Conservation (phyloP, 2,113 vertebrate species). For the Copsychus sechellarum region DNA sequence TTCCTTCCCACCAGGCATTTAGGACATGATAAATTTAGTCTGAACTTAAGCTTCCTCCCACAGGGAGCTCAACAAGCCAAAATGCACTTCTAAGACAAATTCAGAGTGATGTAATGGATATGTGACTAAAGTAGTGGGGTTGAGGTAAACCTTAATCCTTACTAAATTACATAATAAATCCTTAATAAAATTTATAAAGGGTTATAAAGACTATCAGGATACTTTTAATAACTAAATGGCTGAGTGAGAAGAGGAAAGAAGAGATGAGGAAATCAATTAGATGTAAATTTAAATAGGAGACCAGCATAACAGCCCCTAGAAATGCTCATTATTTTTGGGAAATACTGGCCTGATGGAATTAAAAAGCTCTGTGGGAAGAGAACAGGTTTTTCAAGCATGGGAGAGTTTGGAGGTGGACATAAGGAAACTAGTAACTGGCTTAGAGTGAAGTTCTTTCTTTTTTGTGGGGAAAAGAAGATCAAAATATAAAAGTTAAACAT, state of each 20-base stretch:
- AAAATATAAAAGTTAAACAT: background rate
- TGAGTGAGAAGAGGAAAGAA: background rate
- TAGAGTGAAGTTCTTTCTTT: background rate
- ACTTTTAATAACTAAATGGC: background rate
- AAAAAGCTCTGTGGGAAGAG: background rate
- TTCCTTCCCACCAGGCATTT: slow-evolving; percentile 1
- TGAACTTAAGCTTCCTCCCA: slow-evolving; percentile 40
- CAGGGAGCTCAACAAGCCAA: background rate
- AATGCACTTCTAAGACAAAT: slow-evolving; percentile 11
- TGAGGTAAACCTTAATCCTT: slow-evolving; percentile 18
- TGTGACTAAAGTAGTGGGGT: background rate
- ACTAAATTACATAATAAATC: background rate
- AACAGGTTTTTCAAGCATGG: background rate
- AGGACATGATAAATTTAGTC: slow-evolving; percentile 6
- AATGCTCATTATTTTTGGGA: slow-evolving; percentile 3
- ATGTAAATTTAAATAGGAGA: background rate
- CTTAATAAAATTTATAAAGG: no score
- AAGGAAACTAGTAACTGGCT: background rate
- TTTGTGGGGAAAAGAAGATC: background rate
- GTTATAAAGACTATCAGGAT: background rate
- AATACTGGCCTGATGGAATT: background rate
- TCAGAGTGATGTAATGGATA: background rate
- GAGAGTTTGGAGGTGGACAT: slow-evolving; percentile 14
- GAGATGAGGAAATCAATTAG: background rate
- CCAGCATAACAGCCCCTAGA: background rate